Evolutionary conservation across 2,113 vertebrate species (phyloP).

Genomic region (Irena cyanogastra): DNA sequence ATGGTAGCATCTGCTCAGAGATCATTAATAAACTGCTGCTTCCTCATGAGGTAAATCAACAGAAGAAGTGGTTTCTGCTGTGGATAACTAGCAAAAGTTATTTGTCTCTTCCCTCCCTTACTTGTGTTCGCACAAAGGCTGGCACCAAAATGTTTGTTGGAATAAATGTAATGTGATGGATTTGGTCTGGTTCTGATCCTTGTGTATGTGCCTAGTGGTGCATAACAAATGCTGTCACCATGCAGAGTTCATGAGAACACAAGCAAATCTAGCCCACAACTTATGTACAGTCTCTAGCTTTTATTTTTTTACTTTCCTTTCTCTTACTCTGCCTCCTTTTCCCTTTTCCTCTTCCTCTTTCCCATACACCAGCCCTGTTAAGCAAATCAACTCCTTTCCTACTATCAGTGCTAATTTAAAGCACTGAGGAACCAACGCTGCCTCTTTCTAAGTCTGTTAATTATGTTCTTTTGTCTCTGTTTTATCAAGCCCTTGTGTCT

Average conservation of each 20-base stretch:
- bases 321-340: background rate
- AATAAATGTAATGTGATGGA: background rate
- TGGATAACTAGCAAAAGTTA: background rate
- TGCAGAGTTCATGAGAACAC: background rate
- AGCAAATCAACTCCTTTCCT: background rate
- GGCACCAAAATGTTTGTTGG: background rate
- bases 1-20: background rate
- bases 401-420: background rate
- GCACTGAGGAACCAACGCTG: background rate
- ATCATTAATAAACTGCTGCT: background rate
- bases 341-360: background rate
- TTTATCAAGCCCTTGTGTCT: background rate
- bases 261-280: background rate
- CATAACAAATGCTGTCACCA: background rate
- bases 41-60: background rate
- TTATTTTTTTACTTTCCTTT: background rate
- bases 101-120: background rate
- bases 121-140: background rate
- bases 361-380: background rate
- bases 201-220: background rate
- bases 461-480: background rate
- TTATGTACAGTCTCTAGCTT: background rate
- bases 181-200: background rate
- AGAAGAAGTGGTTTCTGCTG: background rate
- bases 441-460: background rate